Conservation (phyloP, 2,113 vertebrate genomes). For the Rhadina sibilatrix region DNA sequence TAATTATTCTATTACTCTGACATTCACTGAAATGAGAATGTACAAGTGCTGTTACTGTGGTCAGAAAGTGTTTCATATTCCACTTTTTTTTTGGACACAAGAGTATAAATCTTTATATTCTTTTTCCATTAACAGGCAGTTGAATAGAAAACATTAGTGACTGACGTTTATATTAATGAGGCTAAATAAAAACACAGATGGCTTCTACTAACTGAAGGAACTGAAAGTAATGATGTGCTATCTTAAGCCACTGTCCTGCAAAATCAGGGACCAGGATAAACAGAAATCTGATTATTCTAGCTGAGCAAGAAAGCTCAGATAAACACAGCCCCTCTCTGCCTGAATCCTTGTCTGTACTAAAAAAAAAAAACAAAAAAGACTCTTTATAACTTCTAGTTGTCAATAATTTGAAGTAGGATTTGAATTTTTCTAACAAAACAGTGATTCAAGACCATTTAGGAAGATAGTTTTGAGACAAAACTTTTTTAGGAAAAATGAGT, state of each 20-base stretch:
- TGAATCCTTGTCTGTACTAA: background rate
- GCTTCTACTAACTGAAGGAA: conserved; percentile 51
- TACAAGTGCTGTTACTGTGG: background rate
- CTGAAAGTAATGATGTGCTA: conserved; percentile 55
- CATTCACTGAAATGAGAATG: background rate
- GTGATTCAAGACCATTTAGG: background rate
- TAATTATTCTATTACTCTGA: background rate
- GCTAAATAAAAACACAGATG: conserved; percentile 66
- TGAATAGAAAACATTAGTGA: background rate
- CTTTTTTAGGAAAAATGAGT: background rate
- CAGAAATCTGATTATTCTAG: conserved; percentile 63
- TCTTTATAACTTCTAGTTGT: background rate
- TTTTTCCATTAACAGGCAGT: background rate
- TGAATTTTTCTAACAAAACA: background rate
- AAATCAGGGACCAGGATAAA: conserved; percentile 58
- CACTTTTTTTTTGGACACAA: background rate
- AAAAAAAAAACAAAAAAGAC: background rate
- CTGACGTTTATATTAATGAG: conserved; percentile 44
- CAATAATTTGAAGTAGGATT: background rate
- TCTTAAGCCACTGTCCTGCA: conserved; percentile 59
- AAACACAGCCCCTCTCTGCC: background rate
- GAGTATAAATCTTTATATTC: background rate
- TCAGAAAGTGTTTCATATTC: background rate
- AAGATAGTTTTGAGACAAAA: background rate
- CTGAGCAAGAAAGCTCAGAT: conserved; percentile 35